Conservation (phyloP, 2,888 invertebrate species). For the Abrostola tripartita region DNA sequence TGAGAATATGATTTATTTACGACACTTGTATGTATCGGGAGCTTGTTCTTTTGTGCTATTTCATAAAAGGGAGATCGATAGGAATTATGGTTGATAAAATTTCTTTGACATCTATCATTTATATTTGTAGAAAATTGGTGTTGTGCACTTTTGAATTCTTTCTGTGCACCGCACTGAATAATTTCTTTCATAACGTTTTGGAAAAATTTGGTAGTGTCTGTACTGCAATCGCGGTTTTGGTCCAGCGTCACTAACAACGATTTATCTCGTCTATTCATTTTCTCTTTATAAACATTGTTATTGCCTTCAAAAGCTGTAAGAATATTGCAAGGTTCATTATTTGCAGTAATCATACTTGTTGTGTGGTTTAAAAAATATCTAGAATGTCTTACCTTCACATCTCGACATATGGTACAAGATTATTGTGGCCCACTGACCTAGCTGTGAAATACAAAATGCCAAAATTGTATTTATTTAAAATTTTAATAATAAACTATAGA, state of each 20-base stretch:
- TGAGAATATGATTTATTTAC: background rate
- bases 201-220: slow-evolving; percentile 65
- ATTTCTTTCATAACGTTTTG: slow-evolving; percentile 73
- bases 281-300: background rate
- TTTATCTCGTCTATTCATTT: slow-evolving; percentile 10
- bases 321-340: background rate
- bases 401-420: slow-evolving; percentile 66
- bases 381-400: slow-evolving; percentile 48
- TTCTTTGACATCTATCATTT: slow-evolving; percentile 7
- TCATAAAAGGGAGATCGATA: slow-evolving; percentile 3
- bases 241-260: slow-evolving; percentile 11
- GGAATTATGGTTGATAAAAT: background rate
- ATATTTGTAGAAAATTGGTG: slow-evolving; percentile 14
- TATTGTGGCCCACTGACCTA: slow-evolving; percentile 76
- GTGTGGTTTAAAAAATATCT: background rate
- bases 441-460: slow-evolving; percentile 60
- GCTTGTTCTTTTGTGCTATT: slow-evolving; percentile 14
- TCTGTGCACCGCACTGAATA: slow-evolving; percentile 54
- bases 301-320: slow-evolving; percentile 9
- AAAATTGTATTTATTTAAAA: no score
- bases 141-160: slow-evolving; percentile 37
- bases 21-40: background rate
- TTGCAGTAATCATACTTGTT: background rate
- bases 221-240: slow-evolving; percentile 26
- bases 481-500: no score